Evolutionary conservation across 2,113 vertebrate species (phyloP), one percentile per base, ranked within the genome.

Genomic region (Zosterops pallidus): DNA sequence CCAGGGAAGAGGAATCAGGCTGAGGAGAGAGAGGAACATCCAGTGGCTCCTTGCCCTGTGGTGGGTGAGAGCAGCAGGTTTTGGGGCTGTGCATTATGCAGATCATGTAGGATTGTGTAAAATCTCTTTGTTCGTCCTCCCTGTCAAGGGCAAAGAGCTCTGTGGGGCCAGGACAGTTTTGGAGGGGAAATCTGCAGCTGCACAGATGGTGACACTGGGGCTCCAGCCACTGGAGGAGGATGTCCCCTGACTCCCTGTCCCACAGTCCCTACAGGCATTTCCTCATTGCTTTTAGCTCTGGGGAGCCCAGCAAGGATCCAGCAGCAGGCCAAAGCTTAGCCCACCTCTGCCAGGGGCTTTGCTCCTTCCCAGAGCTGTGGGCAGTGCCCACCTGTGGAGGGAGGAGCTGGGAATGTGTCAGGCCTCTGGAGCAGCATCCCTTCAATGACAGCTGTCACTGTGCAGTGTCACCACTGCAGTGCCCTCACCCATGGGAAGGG

Each of bases 61-160:
- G 56, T 0, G 0, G 57, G 64, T 9, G 49, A 75, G 49, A 80
- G 62, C 16, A 1, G 79, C 63, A 41, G 1, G 2, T 72, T 74
- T 80, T 1, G 7, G 59, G 74, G 18, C 59, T 0, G 1, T 76
- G 79, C 18, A 2, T 90, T 88, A 85, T 67, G 85, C 57, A 85
- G 56, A 95, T 88, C 3, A 1, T 46, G 15, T 14, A 19, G 70
- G 82, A 94, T 91, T 92, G 77, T 67, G 83, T 69, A 62, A 94
- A 95, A 90, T 39, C 68, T 65, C 74, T 96, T 94, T 91, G 87
- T 91, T 79, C 74, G 14, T 47, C 69, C 37, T 89, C 65, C 41
- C 42, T 1, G 3, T 25, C 0, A 14, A 80, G 62, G 52, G 82
- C 74, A 90, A 90, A 87, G 74, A 89, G 67, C 85, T 89, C 56